Percentiles rank a stretch among this genome's conserved stretches.
Conservation (phyloP, 2,888 invertebrate genomes). For the Alentia gelatinosa region DNA sequence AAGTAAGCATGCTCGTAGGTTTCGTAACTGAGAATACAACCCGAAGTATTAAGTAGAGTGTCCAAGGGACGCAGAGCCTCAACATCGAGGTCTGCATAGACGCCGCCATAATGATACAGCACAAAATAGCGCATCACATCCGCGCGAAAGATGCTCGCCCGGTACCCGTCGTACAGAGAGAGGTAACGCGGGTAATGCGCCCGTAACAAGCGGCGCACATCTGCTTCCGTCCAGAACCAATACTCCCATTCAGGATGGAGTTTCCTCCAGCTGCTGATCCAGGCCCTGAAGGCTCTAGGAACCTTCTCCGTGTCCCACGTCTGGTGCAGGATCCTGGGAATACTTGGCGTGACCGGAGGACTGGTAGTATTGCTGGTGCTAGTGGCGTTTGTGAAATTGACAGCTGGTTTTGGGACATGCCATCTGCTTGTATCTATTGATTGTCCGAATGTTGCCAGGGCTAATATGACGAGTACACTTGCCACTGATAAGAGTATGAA, state of each 20-base stretch:
- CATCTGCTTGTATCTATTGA: too few relatives aligned
- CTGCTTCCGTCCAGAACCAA: slow-evolving; percentile 78
- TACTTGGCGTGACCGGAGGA: too few relatives aligned
- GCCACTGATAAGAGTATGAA: too few relatives aligned
- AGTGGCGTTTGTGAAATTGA: too few relatives aligned
- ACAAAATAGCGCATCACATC: slow-evolving; percentile 67
- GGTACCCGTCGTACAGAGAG: slow-evolving; percentile 59
- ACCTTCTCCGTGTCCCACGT: slow-evolving; percentile 63
- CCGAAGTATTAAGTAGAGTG: slow-evolving; percentile 54
- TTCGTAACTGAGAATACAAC: slow-evolving; percentile 63
- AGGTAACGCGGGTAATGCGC: slow-evolving; percentile 66
- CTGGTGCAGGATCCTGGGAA: slow-evolving; percentile 65
- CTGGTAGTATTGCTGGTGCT: too few relatives aligned
- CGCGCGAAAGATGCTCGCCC: slow-evolving; percentile 55
- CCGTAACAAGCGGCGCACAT: slow-evolving; percentile 72
- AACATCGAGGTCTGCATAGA: slow-evolving; percentile 65
- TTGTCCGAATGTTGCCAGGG: too few relatives aligned
- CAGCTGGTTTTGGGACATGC: too few relatives aligned
- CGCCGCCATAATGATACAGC: slow-evolving; percentile 63
- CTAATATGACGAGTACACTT: too few relatives aligned
- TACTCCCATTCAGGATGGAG: slow-evolving; percentile 77
- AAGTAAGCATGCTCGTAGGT: slow-evolving; percentile 63
- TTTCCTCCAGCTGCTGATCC: slow-evolving; percentile 71
- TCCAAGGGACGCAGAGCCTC: slow-evolving; percentile 60
- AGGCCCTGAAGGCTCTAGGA: slow-evolving; percentile 56